phyloP scores from a whole-genome alignment of 2,797 vertebrate genomes.

The Poeciliopsis gracilis region DNA sequence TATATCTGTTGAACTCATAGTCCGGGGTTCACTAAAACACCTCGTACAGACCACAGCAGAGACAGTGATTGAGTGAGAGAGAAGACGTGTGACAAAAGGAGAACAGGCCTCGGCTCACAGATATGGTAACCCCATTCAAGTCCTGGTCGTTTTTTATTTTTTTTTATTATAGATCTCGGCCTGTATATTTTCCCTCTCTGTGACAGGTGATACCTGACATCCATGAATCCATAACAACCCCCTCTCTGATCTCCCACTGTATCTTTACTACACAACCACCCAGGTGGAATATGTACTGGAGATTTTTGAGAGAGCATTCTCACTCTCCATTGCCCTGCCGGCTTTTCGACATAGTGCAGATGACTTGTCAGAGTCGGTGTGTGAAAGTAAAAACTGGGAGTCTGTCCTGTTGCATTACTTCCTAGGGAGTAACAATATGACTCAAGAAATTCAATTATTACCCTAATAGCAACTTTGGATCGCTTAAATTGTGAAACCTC shows the following conservation, averaged over 20 bases:
- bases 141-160: constrained; percentile 48
- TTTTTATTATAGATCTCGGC: constrained; percentile 53
- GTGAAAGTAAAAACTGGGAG: constrained; percentile 30
- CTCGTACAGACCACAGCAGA: constrained; percentile 32
- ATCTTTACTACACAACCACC: constrained; percentile 61
- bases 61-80: constrained; percentile 33
- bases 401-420: constrained; percentile 20
- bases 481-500: constrained; percentile 20
- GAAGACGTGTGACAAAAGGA: constrained; percentile 42
- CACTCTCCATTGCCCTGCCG: constrained; percentile 16
- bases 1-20: constrained; percentile 11
- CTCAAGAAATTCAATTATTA: constrained; percentile 40
- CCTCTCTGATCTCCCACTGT: constrained; percentile 48
- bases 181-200: constrained; percentile 53
- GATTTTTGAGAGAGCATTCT: constrained; percentile 30
- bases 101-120: constrained; percentile 35
- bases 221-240: constrained; percentile 60
- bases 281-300: constrained; percentile 47
- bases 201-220: constrained; percentile 69
- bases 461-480: constrained; percentile 40
- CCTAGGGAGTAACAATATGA: constrained; percentile 20
- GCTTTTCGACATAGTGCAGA: constrained; percentile 52
- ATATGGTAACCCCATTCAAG: constrained; percentile 61
- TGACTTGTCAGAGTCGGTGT: constrained; percentile 50
- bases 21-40: constrained; percentile 26